Base-by-base conservation (phyloP, 2,113 vertebrate genomes). In the Xiphophorus couchianus region DNA sequence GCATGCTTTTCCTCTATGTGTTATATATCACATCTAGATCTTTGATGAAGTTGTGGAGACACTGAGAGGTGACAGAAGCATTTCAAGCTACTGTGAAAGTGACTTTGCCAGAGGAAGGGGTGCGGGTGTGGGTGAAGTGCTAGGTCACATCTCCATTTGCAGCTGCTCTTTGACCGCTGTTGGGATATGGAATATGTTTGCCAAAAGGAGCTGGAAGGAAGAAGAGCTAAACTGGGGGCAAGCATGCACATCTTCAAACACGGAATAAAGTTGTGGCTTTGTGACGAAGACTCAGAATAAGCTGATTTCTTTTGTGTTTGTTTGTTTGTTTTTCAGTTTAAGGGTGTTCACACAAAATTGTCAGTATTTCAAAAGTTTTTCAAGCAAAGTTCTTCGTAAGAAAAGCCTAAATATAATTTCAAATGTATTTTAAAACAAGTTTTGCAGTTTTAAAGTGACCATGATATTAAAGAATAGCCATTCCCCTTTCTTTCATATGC, bases 41-140 rank as follows among this genome's bases (percentile, higher is more conserved):
- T 69, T 77, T 74, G 63, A 77, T 69, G 76, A 78, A 72, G 61
- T 75, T 30, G 75, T 29, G 27, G 33, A 68, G 5, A 62, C 66
- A 22, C 67, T 48, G 17, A 2, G 8, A 68, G 29, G 64, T 73
- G 64, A 62, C 30, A 76, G 65, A 33, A 72, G 69, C 84, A 79
- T 27, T 69, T 83, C 61, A 71, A 54, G 66, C 9, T 65, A 67
- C 77, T 87, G 80, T 75, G 82, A 85, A 75, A 81, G 42, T 62
- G 71, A 71, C 69, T 63, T 74, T 65, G 62, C 69, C 15, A 13
- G 30, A 74, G 71, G 54, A 67, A 48, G 58, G 33, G 64, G 65
- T 22, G 39, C 72, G 73, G 58, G 65, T 22, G 39, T 70, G 73
- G 58, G 27, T 39, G 74, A 73, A 25, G 81, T 69, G 76, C 12